These are phyloP conservation scores for Crepidodera aurea DNA, from an alignment of 2,888 invertebrate species.

Conservation along the genomic window DNA sequence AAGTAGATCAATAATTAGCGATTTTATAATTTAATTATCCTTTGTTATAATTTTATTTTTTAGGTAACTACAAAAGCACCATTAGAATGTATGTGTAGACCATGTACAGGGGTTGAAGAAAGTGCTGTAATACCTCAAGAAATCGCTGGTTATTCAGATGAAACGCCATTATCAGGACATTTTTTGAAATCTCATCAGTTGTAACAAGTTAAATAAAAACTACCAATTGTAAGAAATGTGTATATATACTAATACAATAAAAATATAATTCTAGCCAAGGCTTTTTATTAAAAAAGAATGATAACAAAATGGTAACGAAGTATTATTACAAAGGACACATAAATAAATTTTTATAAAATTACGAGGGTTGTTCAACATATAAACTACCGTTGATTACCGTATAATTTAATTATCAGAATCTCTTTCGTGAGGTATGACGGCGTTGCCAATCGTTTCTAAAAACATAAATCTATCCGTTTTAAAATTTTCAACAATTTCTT, in stretches of 20 bases:
- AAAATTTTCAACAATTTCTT: constrained; percentile 48
- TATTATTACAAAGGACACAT: too few relatives aligned
- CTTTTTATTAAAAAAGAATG: too few relatives aligned
- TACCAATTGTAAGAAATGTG: neutral
- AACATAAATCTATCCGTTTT: constrained; percentile 70
- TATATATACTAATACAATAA: neutral
- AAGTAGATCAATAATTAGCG: too few relatives aligned
- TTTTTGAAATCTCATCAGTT: constrained; percentile 75
- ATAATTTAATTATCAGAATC: neutral
- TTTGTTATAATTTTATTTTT: neutral
- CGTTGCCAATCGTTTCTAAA: constrained; percentile 56
- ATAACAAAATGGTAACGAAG: too few relatives aligned
- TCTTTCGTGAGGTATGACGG: neutral
- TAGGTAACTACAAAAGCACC: constrained; percentile 93
- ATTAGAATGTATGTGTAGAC: constrained; percentile 92
- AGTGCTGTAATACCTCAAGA: constrained; percentile 89
- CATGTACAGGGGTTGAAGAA: constrained; percentile 89
- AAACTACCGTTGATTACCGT: too few relatives aligned
- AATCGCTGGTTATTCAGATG: constrained; percentile 85
- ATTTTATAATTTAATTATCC: too few relatives aligned
- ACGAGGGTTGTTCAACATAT: neutral
- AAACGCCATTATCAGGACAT: constrained; percentile 81
- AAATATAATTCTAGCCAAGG: neutral
- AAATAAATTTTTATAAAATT: too few relatives aligned
- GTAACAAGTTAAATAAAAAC: constrained; percentile 49